A percentile compares a stretch with the other conserved stretches of the same genome.
These are phyloP conservation scores for Apamea sordens DNA, from an alignment of 2,888 invertebrate species.

Conservation along the genomic window DNA sequence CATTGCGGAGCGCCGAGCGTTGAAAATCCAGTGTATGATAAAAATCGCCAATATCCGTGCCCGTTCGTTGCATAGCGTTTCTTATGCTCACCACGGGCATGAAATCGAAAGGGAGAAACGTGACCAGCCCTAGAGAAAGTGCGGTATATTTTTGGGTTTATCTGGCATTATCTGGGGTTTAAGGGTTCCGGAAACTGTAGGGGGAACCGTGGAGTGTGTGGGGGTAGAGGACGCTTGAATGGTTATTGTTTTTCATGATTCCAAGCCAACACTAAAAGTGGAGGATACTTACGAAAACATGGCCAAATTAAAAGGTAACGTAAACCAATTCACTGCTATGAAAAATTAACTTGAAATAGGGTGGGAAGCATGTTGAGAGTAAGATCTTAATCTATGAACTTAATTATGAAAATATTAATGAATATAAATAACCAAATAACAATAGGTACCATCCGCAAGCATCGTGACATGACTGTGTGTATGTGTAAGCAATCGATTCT, in stretches of 20 bases:
- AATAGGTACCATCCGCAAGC: conserved; percentile 4
- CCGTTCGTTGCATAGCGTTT: conserved; percentile 13
- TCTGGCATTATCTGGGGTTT: background rate
- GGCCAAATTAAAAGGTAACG: background rate
- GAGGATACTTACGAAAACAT: background rate
- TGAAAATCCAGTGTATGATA: background rate
- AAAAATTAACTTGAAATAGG: background rate
- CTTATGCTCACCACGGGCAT: conserved; percentile 40
- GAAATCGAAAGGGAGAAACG: conserved; percentile 24
- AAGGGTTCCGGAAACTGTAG: background rate
- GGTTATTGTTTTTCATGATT: background rate
- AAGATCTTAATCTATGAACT: background rate
- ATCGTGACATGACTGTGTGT: conserved; percentile 17
- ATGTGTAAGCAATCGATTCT: conserved; percentile 39
- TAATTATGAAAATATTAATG: background rate
- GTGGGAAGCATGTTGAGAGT: background rate
- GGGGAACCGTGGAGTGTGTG: background rate
- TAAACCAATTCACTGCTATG: background rate
- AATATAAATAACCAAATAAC: background rate
- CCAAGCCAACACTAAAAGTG: conserved; percentile 3
- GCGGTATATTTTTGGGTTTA: conserved; percentile 12
- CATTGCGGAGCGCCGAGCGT: background rate
- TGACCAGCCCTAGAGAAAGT: conserved; percentile 23
- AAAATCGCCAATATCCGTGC: background rate
- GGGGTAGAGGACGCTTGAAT: conserved; percentile 2